Percentiles rank a stretch among this genome's conserved stretches.
These are phyloP conservation scores for Callinectes sapidus DNA, from an alignment of 2,888 invertebrate species.

Conservation along the genomic window DNA sequence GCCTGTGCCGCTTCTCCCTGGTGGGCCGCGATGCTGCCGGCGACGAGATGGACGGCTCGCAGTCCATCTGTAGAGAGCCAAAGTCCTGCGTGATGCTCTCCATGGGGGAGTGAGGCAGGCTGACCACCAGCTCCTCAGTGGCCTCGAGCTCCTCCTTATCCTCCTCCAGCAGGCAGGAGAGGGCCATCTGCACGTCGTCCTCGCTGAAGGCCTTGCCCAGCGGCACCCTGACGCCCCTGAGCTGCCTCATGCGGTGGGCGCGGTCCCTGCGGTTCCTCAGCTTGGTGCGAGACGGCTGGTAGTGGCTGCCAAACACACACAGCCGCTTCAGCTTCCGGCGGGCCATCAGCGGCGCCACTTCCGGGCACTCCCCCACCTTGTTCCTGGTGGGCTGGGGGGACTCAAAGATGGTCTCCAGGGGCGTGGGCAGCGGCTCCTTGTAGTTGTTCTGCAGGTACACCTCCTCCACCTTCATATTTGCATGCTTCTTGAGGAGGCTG, in stretches of 20 bases:
- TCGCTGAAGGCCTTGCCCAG: slow-evolving; percentile 48
- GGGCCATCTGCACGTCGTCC: slow-evolving; percentile 38
- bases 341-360: slow-evolving; percentile 25
- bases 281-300: slow-evolving; percentile 47
- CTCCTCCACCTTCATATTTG: slow-evolving; percentile 19
- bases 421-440: slow-evolving; percentile 21
- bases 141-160: not conserved
- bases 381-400: not conserved
- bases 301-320: slow-evolving; percentile 49
- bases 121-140: not conserved
- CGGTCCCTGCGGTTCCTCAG: slow-evolving; percentile 49
- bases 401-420: slow-evolving; percentile 49
- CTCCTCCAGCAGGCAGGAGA: slow-evolving; percentile 36
- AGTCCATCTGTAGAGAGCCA: slow-evolving; percentile 8
- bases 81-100: slow-evolving; percentile 1
- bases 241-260: slow-evolving; percentile 38
- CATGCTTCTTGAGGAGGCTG: not conserved
- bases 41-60: not conserved
- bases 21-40: not conserved
- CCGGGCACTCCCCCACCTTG: not conserved
- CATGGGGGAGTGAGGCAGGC: not conserved
- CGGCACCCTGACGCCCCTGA: slow-evolving; percentile 54
- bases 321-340: slow-evolving; percentile 44
- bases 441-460: slow-evolving; percentile 37
- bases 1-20: not conserved